Evolutionary conservation across 35 echinoderm and acorn worm genomes (phyloP), one percentile per base, ranked within the genome.

Genomic region (Ophiothrix spiculata): DNA sequence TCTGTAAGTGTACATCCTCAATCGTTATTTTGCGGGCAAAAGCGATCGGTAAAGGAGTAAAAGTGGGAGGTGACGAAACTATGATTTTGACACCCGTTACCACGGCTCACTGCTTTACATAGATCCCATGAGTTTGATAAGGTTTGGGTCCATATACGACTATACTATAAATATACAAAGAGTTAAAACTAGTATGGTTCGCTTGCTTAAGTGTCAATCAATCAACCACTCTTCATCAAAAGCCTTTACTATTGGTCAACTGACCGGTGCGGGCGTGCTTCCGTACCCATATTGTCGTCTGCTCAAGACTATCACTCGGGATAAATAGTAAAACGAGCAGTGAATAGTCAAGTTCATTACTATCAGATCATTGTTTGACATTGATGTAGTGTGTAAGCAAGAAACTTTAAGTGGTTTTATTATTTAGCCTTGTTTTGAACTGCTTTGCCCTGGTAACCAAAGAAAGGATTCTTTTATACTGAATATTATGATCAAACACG

Each of bases 1-100:
- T 54, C 40, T 76, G 83, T 39, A 83, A 90, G 81, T 80, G 81
- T 77, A 81, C 88, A 90, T 45, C 80, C 88, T 83, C 73, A 90
- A 83, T 90, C 80, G 64, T 56, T 75, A 90, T 90, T 90, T 90
- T 84, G 60, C 80, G 88, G 80, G 60, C 60, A 15, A 28, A 69
- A 69, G 60, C 60, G 60, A 69, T 69, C 60, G 60, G 60, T 69
- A 69, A 69, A 69, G 60, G 17, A 69, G 29, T 69, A 69, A 28
- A 69, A 69, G 60, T 69, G 60, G 60, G 60, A 69, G 60, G 60
- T 69, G 60, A 69, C 60, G 60, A 25, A 25, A 12, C 3, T 69
- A 69, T 69, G 2, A 69, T 69, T 69, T 69, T 69, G 60, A 69
- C 60, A 69, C 60, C 60, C 60, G 60, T 25, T 54, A 69, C 2